These are phyloP conservation scores for Drepanosiphum platanoidis DNA, from an alignment of 2,888 invertebrate genomes.

Conservation along the genomic window DNA sequence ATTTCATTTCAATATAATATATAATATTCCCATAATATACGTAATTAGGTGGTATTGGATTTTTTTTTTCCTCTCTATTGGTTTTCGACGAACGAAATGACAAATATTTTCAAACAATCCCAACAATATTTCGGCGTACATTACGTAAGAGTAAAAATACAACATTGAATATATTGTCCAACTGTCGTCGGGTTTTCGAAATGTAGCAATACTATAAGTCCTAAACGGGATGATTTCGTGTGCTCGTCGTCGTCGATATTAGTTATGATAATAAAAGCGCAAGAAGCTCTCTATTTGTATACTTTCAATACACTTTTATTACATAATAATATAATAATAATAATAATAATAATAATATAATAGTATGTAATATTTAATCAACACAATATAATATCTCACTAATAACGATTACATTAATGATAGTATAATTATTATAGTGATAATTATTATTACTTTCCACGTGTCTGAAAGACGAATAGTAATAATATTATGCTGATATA, in stretches of 20 bases:
- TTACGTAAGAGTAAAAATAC: neutral
- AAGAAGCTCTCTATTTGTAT: neutral
- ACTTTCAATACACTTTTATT: constrained; percentile 20
- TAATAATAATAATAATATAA: too few species aligned
- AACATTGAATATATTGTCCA: neutral
- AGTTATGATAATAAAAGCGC: constrained; percentile 4
- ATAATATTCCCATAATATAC: too few species aligned
- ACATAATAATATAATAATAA: constrained; percentile 24
- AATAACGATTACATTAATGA: constrained; percentile 37
- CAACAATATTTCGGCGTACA: neutral
- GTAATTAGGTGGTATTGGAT: too few species aligned
- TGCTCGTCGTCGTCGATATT: neutral
- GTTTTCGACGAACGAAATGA: neutral
- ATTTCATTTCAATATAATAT: too few species aligned
- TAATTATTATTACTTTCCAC: neutral
- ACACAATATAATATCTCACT: constrained; percentile 58
- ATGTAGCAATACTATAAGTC: neutral
- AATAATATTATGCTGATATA: constrained; percentile 16
- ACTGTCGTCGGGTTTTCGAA: neutral
- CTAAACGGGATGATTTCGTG: constrained; percentile 3
- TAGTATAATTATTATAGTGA: too few species aligned
- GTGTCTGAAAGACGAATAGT: constrained; percentile 21
- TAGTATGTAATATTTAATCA: too few species aligned
- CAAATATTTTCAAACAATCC: constrained; percentile 11
- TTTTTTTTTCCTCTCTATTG: neutral